Percentiles rank a stretch among this genome's conserved stretches.
These are phyloP conservation scores for Pteruthius melanotis DNA, from an alignment of 2,113 vertebrate species.

Conservation along the genomic window DNA sequence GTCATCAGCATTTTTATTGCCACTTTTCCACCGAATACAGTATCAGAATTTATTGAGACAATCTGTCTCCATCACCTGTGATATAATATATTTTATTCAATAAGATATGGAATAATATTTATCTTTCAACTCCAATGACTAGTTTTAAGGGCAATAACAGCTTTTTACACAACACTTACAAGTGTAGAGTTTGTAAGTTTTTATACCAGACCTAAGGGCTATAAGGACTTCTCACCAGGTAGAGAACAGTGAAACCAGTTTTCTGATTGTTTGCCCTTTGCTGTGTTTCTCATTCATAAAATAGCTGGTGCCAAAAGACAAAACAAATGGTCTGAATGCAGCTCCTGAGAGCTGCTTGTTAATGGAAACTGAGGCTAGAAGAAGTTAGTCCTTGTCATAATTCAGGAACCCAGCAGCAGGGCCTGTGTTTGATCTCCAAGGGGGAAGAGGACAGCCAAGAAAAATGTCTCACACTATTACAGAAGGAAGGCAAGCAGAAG, in stretches of 20 bases:
- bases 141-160: conserved; percentile 67
- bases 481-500: background rate
- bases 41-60: conserved; percentile 84
- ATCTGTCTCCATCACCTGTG: conserved; percentile 83
- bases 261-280: background rate
- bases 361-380: conserved; percentile 28
- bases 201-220: conserved; percentile 51
- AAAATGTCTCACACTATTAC: background rate
- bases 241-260: background rate
- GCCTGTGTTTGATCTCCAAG: background rate
- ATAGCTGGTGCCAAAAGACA: background rate
- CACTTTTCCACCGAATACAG: conserved; percentile 77
- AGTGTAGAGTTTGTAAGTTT: conserved; percentile 54
- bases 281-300: conserved; percentile 7
- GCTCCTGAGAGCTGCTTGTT: background rate
- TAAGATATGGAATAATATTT: conserved; percentile 82
- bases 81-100: conserved; percentile 84
- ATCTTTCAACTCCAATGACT: conserved; percentile 77
- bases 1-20: conserved; percentile 84
- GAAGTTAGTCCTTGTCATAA: background rate
- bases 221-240: background rate
- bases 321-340: background rate
- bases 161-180: conserved; percentile 67
- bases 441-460: background rate
- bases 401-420: background rate